Conservation (phyloP, 2,113 vertebrate genomes). For the Vulpes lagopus region DNA sequence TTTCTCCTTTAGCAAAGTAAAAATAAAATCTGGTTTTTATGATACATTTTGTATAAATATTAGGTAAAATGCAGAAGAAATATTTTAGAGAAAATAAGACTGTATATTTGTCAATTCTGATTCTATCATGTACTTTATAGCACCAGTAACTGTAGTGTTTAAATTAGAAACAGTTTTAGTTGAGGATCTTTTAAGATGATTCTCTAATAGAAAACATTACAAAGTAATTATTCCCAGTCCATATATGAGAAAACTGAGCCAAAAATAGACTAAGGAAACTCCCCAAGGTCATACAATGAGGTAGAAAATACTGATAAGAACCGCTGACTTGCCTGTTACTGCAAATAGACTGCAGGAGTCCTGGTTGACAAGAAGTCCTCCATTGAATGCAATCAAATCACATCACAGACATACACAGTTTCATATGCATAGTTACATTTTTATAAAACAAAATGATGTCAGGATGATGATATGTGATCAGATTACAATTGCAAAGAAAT, state of each 20-base stretch:
- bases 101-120: slow-evolving; percentile 10
- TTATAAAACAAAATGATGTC: slow-evolving; percentile 13
- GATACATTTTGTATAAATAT: background rate
- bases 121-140: background rate
- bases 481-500: slow-evolving; percentile 25
- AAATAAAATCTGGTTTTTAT: background rate
- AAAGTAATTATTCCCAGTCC: slow-evolving; percentile 53
- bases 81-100: slow-evolving; percentile 44
- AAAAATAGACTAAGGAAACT: slow-evolving; percentile 50
- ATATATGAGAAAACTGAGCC: slow-evolving; percentile 45
- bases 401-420: background rate
- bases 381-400: background rate
- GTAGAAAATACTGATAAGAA: background rate
- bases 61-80: slow-evolving; percentile 50
- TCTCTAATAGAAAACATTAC: slow-evolving; percentile 51
- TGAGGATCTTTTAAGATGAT: slow-evolving; percentile 42
- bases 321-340: background rate
- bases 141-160: background rate
- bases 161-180: slow-evolving; percentile 60
- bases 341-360: background rate
- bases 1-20: slow-evolving; percentile 43
- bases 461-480: background rate
- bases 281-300: slow-evolving; percentile 2
- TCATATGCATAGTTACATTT: background rate
- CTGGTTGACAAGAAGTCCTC: background rate